phyloP scores from a whole-genome alignment of 2,888 invertebrate species.

The Venustoraphidia nigricollis region DNA sequence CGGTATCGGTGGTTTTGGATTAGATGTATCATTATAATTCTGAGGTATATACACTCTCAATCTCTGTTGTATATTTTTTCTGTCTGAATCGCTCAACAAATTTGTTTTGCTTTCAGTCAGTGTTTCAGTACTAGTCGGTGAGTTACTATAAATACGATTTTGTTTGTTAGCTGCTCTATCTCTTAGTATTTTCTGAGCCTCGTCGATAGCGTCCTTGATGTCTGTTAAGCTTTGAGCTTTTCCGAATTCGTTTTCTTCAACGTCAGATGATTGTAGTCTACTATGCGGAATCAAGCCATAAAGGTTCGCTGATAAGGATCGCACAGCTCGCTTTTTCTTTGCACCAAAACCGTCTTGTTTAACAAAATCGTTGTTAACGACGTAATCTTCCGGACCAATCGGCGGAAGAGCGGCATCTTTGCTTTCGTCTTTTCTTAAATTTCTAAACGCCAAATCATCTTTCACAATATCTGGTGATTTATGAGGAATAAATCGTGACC shows the following conservation, averaged over 20 bases:
- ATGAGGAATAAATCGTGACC: conserved; percentile 47
- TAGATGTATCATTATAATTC: conserved; percentile 14
- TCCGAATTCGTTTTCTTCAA: conserved; percentile 37
- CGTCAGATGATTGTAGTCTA: conserved; percentile 29
- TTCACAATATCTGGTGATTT: conserved; percentile 68
- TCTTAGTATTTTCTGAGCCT: conserved; percentile 26
- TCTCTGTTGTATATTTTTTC: conserved; percentile 13
- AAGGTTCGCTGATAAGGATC: conserved; percentile 73
- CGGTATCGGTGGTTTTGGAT: conserved; percentile 15
- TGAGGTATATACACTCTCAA: conserved; percentile 13
- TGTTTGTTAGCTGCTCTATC: conserved; percentile 20
- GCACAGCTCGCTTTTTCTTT: conserved; percentile 63
- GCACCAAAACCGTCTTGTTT: conserved; percentile 27
- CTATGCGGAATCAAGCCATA: conserved; percentile 59
- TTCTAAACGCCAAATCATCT: conserved; percentile 77
- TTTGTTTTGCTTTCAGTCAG: conserved; percentile 23
- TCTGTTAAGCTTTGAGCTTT: conserved; percentile 35
- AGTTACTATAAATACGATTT: conserved; percentile 7
- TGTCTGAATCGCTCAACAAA: conserved; percentile 20
- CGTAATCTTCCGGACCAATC: conserved; percentile 32
- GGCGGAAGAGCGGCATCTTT: conserved; percentile 33
- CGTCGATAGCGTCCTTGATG: conserved; percentile 29
- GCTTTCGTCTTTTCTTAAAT: conserved; percentile 63
- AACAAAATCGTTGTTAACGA: conserved; percentile 32
- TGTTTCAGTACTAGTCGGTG: conserved; percentile 21